Conservation (phyloP, 2,113 vertebrate genomes). For the Erythrocercus mccallii region DNA sequence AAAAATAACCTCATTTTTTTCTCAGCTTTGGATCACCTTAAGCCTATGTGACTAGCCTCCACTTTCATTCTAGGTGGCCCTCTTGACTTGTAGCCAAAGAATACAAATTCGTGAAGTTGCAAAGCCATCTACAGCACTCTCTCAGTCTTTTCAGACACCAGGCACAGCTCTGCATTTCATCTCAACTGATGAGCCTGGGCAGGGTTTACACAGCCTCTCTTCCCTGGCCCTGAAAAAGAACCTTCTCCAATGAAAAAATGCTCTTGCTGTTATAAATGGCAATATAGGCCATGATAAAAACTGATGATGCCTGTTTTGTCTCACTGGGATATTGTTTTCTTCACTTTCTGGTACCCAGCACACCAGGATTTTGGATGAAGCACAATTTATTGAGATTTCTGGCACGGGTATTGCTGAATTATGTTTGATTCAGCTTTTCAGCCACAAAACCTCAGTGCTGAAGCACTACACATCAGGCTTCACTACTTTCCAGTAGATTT, state of each 20-base stretch:
- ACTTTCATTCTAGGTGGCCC: background rate
- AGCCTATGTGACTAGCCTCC: background rate
- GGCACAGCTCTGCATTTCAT: background rate
- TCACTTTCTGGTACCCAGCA: background rate
- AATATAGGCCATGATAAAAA: background rate
- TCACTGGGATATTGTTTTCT: background rate
- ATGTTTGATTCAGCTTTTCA: constrained; percentile 12
- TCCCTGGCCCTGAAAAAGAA: background rate
- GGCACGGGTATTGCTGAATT: background rate
- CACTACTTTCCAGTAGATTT: background rate
- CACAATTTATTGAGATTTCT: constrained; percentile 31
- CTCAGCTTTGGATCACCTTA: background rate
- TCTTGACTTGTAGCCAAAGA: background rate
- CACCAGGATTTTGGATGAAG: constrained; percentile 25
- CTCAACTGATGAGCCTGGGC: background rate
- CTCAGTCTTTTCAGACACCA: background rate
- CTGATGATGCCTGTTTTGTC: background rate
- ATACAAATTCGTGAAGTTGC: background rate
- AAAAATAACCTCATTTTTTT: background rate
- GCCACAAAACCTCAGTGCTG: background rate
- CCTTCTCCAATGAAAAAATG: background rate
- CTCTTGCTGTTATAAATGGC: background rate
- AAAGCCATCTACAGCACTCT: background rate
- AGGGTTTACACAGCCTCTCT: background rate
- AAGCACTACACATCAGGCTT: background rate